These are phyloP conservation scores for Drosophila nigrodunni DNA, from an alignment of 1,140 invertebrate genomes.

Conservation along the genomic window DNA sequence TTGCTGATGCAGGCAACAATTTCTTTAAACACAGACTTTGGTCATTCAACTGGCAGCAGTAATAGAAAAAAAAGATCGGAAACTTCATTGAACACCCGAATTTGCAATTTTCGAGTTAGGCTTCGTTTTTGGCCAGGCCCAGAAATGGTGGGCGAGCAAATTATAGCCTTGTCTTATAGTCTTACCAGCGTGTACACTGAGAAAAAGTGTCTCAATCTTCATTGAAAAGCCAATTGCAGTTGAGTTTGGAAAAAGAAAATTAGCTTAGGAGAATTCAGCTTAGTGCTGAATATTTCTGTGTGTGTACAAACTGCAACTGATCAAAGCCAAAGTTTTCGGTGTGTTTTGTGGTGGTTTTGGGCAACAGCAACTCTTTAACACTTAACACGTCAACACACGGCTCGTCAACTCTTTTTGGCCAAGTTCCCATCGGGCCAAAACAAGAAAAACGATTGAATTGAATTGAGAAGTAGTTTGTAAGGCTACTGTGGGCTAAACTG, in stretches of 20 bases:
- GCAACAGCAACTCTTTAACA: conserved; percentile 49
- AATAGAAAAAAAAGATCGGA: conserved; percentile 64
- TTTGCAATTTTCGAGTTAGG: conserved; percentile 81
- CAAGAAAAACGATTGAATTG: conserved; percentile 14
- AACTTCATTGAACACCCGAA: conserved; percentile 76
- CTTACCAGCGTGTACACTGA: conserved; percentile 16
- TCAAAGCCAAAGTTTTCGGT: background rate
- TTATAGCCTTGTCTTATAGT: conserved; percentile 43
- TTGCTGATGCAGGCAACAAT: conserved; percentile 75
- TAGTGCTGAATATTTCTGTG: background rate
- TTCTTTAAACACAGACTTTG: conserved; percentile 72
- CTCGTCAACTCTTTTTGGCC: conserved; percentile 37
- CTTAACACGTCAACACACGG: conserved; percentile 76
- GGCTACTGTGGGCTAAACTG: no score
- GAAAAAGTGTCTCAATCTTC: background rate
- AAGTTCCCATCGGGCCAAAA: conserved; percentile 63
- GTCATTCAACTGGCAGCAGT: conserved; percentile 44
- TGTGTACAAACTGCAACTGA: conserved; percentile 8
- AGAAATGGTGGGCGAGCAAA: conserved; percentile 56
- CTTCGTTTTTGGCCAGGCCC: conserved; percentile 59
- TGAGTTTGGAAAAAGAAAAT: background rate
- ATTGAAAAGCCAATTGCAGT: background rate
- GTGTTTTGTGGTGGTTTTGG: conserved; percentile 11
- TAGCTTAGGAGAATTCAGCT: background rate
- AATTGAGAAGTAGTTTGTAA: background rate